Evolutionary conservation across 2,797 vertebrate genomes (phyloP), one percentile per base, ranked within the genome.

Genomic region (Siniperca scherzeri): DNA sequence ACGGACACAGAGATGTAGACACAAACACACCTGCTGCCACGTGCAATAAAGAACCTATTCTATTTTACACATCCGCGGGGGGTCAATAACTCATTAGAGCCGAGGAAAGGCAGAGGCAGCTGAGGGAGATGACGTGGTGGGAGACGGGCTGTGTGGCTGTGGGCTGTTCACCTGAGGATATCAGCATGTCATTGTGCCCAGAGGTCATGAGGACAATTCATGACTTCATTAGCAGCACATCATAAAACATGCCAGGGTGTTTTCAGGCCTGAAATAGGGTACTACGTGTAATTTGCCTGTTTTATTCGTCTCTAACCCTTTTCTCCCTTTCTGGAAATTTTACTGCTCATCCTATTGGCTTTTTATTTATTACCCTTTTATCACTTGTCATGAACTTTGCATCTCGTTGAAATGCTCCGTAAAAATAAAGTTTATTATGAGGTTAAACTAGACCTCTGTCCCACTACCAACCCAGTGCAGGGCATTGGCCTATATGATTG

Each of bases 31-130:
- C 85, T 83, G 86, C 89, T 90, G 89, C 92, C 88, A 82, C 83
- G 70, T 72, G 87, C 90, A 92, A 91, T 92, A 88, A 92, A 93
- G 88, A 81, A 84, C 89, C 82, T 80, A 67, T 74, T 93, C 86
- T 92, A 91, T 93, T 93, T 91, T 91, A 94, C 91, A 92, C 87
- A 92, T 92, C 91, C 80, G 74, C 88, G 82, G 92, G 93, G 90
- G 92, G 92, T 95, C 94, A 93, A 94, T 94, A 94, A 94, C 93
- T 95, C 92, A 94, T 94, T 95, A 94, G 93, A 89, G 90, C 53
- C 3, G 17, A 77, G 80, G 86, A 78, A 83, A 83, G 76, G 88
- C 65, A 64, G 74, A 74, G 82, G 89, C 85, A 86, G 86, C 88
- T 65, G 87, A 84, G 89, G 86, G 81, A 82, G 88, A 80, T 84